Base-by-base conservation (phyloP, 2,888 invertebrate genomes). In the Schizaphis graminum region DNA sequence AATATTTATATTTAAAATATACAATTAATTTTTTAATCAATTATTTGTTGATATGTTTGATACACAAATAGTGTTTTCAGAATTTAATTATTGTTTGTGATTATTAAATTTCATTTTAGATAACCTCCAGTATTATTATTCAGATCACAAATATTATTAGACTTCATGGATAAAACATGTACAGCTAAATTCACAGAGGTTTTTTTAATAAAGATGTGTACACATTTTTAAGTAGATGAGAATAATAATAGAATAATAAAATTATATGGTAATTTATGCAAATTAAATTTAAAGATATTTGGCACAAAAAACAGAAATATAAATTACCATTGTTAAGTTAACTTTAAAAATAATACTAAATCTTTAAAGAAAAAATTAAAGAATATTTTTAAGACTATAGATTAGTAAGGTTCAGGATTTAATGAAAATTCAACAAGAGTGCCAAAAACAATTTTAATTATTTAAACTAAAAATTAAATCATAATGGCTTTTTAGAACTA, bases 261-360 rank as follows among this genome's bases (percentile, higher is more conserved):
- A 89, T 44, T 28, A 7, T 61, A 89, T 47, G n/a, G 47, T 47
- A 44, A 89, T 89, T 61, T 89, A 61, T 89, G 89, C n/a, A 89
- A 61, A 89, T 89, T 44, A 61, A 86, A 10, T 89, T 89, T 61
- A 28, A 89, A 61, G n/a, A 61, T 21, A 89, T 61, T 89, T 89
- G 89, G 61, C 89, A 61, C 44, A 57, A 44, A 44, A 44, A 44
- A 57, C 35, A 89, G 28, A 89, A 89, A 89, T 47, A 89, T 61
- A 89, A 89, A 47, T 61, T 89, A 53, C 61, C 21, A 89, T 61
- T 44, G 44, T 47, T 86, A 28, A 47, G 26, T 86, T 26, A 13
- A 86, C 85, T 28, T 67, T 67, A 67, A n/a, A n/a, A n/a, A 13
- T 28, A 61, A n/a, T 57, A 57, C 1, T 57, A 26, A 13, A n/a